Evolutionary conservation across 2,888 invertebrate species (phyloP), one percentile per base, ranked within the genome.

Genomic region (Philonicus albiceps): DNA sequence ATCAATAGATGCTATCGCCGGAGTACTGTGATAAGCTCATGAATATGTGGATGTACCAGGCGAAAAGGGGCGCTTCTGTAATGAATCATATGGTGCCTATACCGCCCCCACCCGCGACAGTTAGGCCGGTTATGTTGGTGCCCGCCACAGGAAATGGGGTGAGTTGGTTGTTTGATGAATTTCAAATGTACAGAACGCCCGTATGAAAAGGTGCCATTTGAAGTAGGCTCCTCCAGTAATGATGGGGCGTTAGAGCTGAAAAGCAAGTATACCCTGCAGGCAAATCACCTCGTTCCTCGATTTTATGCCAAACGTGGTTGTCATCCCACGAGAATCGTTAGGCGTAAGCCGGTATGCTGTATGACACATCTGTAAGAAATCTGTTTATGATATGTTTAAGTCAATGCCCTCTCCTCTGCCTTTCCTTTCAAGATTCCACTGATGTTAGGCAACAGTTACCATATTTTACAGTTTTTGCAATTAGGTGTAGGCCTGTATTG

Each of bases 11-110:
- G 85, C 87, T 86, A 81, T 87, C 22, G 34, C 87, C 78, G 87
- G 89, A 89, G 37, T 90, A 90, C 81, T 90, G 88, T 16, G 90
- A 91, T 76, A 92, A 92, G 88, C 86, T 92, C 64, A 90, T 90
- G 5, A 90, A 91, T 4, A 89, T 91, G 89, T 91, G 91, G 91
- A 91, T 91, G 91, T 90, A 90, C 88, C 89, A 91, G 75, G 86
- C 90, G 1, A 91, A 91, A 53, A 90, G 90, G 88, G 90, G 90
- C 19, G 89, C 87, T 40, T 37, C 40, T n/a, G 73, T 53, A 72
- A 81, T 55, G 34, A 83, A 76, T 72, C 74, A 74, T 27, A 81
- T 73, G 80, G 80, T 30, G 30, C 75, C 74, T 13, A 53, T 74
- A 19, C 53, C 85, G 8, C 84, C 84, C 37, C 81, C 64, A 64